A percentile compares a stretch with the other conserved stretches of the same genome.
These are phyloP conservation scores for Arion vulgaris DNA, from an alignment of 1,140 invertebrate species.

Conservation along the genomic window DNA sequence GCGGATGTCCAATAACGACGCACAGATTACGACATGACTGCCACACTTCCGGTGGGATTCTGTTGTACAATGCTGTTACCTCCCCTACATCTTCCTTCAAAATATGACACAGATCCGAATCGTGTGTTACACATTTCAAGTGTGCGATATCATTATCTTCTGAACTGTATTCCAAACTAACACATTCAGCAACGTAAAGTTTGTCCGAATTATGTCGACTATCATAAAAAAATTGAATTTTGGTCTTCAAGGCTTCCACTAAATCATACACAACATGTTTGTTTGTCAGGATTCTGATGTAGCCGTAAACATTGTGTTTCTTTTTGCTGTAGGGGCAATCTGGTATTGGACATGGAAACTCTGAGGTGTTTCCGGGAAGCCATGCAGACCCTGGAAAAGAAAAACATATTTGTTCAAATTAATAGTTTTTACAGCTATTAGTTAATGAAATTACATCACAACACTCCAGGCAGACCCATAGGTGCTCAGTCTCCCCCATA, in stretches of 20 bases:
- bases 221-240: constrained; percentile 4
- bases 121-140: not conserved
- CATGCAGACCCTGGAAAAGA: not conserved
- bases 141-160: not conserved
- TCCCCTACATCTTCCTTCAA: not conserved
- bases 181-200: not conserved
- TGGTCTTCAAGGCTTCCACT: not conserved
- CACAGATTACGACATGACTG: not conserved
- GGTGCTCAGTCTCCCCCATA: too few relatives aligned
- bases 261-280: constrained; percentile 12
- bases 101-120: not conserved
- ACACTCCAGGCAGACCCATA: too few relatives aligned
- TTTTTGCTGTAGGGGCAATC: not conserved
- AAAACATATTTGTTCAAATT: too few relatives aligned
- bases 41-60: constrained; percentile 1
- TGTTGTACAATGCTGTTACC: not conserved
- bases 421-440: too few relatives aligned
- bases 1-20: not conserved
- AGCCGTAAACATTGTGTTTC: constrained; percentile 6
- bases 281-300: constrained; percentile 12
- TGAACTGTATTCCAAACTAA: not conserved
- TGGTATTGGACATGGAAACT: not conserved
- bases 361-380: not conserved
- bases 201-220: not conserved
- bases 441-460: too few relatives aligned